A percentile compares a stretch with the other conserved stretches of the same genome.
These are phyloP conservation scores for Protophormia terraenovae DNA, from an alignment of 2,888 invertebrate species.

Conservation along the genomic window DNA sequence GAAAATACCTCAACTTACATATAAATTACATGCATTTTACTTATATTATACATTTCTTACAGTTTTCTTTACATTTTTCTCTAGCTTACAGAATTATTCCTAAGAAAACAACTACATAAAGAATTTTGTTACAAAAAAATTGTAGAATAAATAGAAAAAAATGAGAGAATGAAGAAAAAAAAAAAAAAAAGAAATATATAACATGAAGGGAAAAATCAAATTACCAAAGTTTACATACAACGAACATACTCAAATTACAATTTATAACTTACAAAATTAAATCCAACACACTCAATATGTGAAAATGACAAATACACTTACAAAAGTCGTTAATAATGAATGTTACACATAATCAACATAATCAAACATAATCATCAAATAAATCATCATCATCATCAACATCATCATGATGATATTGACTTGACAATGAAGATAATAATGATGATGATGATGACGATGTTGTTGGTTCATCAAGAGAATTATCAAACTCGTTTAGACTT, in stretches of 20 bases:
- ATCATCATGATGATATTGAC: conserved; percentile 7
- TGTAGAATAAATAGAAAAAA: conserved; percentile 9
- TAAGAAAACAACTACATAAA: conserved; percentile 23
- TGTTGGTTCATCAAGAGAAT: not conserved
- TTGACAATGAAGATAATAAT: not conserved
- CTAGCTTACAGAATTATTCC: not conserved
- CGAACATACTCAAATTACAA: conserved; percentile 55
- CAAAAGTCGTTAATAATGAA: conserved; percentile 60
- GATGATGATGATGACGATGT: not conserved
- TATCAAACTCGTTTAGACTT: conserved; percentile 48
- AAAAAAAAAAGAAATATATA: not conserved
- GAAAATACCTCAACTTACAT: conserved; percentile 30
- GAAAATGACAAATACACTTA: conserved; percentile 63
- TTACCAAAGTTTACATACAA: conserved; percentile 45
- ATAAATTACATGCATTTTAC: conserved; percentile 31
- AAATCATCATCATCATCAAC: not conserved
- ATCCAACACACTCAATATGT: conserved; percentile 64
- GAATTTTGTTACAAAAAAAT: conserved; percentile 5
- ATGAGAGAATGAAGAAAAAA: not conserved
- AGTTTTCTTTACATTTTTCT: not conserved
- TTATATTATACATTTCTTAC: not conserved
- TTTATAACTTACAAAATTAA: conserved; percentile 61
- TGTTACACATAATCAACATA: conserved; percentile 54
- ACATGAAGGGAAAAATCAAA: conserved; percentile 38
- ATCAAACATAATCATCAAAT: conserved; percentile 25